Conservation (phyloP, 2,113 vertebrate species). For the Epinephelus moara region DNA sequence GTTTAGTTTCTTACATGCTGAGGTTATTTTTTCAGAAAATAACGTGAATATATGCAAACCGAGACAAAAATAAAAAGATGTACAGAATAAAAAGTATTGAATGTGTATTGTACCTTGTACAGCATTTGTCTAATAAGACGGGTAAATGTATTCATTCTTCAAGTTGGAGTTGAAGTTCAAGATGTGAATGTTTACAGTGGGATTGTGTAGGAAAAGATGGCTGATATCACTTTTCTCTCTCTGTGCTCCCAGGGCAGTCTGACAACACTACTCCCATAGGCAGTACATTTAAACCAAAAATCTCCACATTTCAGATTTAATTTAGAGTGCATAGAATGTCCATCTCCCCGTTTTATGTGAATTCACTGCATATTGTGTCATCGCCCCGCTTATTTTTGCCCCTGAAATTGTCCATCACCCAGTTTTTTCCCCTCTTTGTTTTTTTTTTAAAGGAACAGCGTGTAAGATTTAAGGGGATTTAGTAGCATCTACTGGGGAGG, state of each 20-base stretch:
- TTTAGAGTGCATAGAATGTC: conserved; percentile 7
- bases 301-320: conserved; percentile 9
- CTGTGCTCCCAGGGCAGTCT: conserved; percentile 49
- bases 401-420: neutral
- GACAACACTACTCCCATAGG: conserved; percentile 35
- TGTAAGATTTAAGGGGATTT: no score
- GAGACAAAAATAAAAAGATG: conserved; percentile 81
- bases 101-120: conserved; percentile 85
- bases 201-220: conserved; percentile 63
- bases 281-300: conserved; percentile 73
- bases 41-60: conserved; percentile 85
- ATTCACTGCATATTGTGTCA: neutral
- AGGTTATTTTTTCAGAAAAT: conserved; percentile 86
- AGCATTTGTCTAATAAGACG: conserved; percentile 80
- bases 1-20: conserved; percentile 88
- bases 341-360: neutral
- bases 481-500: no score
- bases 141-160: conserved; percentile 80
- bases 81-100: conserved; percentile 83
- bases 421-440: neutral
- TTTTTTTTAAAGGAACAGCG: neutral
- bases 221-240: conserved; percentile 44
- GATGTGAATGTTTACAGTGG: conserved; percentile 80
- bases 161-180: conserved; percentile 64
- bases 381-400: neutral